Conservation (phyloP, 2,797 vertebrate species). For the Cynodonichthys magdalenae region DNA sequence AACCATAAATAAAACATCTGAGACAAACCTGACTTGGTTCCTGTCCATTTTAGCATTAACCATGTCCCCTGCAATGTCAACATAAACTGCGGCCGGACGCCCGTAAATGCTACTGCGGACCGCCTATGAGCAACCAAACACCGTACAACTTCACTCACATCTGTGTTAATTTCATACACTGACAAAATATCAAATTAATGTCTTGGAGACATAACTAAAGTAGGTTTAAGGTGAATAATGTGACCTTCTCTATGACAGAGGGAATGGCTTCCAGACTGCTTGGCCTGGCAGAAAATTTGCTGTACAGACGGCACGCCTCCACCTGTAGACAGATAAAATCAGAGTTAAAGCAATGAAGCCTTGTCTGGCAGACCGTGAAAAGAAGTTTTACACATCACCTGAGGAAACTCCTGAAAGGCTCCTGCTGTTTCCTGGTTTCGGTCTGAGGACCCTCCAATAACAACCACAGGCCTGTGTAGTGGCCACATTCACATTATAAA, state of each 20-base stretch:
- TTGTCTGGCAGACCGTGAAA: not conserved
- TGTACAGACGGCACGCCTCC: conserved; percentile 93
- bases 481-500: not conserved
- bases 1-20: not conserved
- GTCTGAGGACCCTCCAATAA: conserved; percentile 95
- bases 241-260: conserved; percentile 92
- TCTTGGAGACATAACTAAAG: not conserved
- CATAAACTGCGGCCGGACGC: conserved; percentile 92
- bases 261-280: conserved; percentile 90
- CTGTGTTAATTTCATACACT: not conserved
- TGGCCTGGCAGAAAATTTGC: conserved; percentile 91
- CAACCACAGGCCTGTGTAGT: conserved; percentile 89
- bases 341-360: not conserved
- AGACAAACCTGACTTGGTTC: conserved; percentile 84
- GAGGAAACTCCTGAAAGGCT: conserved; percentile 97
- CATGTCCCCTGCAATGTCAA: conserved; percentile 95
- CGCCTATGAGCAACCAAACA: conserved; percentile 77
- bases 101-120: conserved; percentile 93
- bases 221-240: not conserved
- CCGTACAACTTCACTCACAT: not conserved
- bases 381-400: conserved; percentile 73
- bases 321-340: conserved; percentile 77
- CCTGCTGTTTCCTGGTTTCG: conserved; percentile 93
- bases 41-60: conserved; percentile 86
- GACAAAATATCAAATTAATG: not conserved